Evolutionary conservation across 2,888 invertebrate genomes (phyloP).

Genomic region (Drosophila setosimentum): DNA sequence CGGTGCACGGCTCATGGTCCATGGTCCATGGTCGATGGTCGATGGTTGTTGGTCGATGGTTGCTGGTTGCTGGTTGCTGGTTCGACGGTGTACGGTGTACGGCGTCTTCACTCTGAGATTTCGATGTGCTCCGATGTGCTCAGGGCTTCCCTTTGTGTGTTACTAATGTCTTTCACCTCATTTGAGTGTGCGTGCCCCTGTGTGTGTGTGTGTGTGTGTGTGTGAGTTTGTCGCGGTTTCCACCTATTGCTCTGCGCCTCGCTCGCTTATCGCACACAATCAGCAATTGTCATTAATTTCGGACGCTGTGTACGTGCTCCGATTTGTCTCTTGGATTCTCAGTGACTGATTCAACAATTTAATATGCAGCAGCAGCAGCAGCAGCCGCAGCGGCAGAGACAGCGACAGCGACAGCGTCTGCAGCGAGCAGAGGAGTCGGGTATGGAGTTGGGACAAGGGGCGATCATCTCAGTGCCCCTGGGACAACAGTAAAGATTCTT

Average conservation of each 20-base stretch:
- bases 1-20: background rate
- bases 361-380: constrained; percentile 79
- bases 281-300: constrained; percentile 82
- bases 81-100: background rate
- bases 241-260: constrained; percentile 60
- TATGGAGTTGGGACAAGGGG: constrained; percentile 8
- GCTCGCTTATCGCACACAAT: constrained; percentile 75
- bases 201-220: constrained; percentile 8
- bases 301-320: constrained; percentile 82
- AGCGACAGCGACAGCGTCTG: background rate
- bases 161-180: constrained; percentile 61
- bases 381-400: background rate
- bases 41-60: background rate
- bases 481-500: constrained; percentile 65
- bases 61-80: background rate
- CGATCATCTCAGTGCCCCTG: constrained; percentile 58
- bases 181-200: constrained; percentile 2
- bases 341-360: constrained; percentile 79
- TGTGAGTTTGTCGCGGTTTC: constrained; percentile 60
- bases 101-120: constrained; percentile 18
- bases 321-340: constrained; percentile 73
- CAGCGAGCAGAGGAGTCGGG: no score
- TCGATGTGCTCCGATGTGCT: constrained; percentile 19
- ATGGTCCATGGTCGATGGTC: constrained; percentile 14
- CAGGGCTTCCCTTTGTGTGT: constrained; percentile 58